Evolutionary conservation across 30 jellyfish, hydroid and myxozoan genomes (phyloP), one percentile per base, ranked within the genome.

Genomic region (Chironex yamaguchii): DNA sequence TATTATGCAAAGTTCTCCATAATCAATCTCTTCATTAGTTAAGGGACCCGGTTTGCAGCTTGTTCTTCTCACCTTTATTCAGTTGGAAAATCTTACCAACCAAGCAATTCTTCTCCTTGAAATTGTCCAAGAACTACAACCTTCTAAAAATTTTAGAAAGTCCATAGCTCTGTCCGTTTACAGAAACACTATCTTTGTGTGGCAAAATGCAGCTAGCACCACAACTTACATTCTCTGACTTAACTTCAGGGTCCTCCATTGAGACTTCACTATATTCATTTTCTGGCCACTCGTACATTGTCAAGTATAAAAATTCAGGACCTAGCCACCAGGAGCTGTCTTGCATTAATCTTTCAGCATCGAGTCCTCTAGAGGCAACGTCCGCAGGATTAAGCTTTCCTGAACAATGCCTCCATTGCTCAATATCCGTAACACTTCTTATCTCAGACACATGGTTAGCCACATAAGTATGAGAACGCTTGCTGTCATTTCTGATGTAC

Each of bases 381-480:
- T 42, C 58, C 9, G 58, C 58, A 42, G 58, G 17, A 42, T 42
- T 42, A 42, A 42, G 58, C 58, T 42, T 42, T 42, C 58, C 17
- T 42, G 58, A 17, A 17, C 13, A 42, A 42, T 42, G 58, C 58
- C 58, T 70, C 91, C 91, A 81, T 36, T 65, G 86, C 52, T 22
- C 25, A 29, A 74, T 75, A 36, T 49, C 49, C 36, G 91, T 81
- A 42, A 80, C 63, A 68, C 49, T 49, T 42, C 76, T 51, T 23
- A 81, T 82, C 73, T 62, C 48, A 53, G 62, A 62, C 17, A 82
- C 88, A 24, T 79, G 53, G 52, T 63, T 81, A 36, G 91, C 87
- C 50, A 81, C 91, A 42, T 81, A 81, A 29, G 91, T 81, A 0
- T 81, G 65, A 49, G 66, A 81, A 30, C 91, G 85, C 26, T 54